phyloP scores from a whole-genome alignment of 1,140 invertebrate species.

The Rhopalosiphum padi region DNA sequence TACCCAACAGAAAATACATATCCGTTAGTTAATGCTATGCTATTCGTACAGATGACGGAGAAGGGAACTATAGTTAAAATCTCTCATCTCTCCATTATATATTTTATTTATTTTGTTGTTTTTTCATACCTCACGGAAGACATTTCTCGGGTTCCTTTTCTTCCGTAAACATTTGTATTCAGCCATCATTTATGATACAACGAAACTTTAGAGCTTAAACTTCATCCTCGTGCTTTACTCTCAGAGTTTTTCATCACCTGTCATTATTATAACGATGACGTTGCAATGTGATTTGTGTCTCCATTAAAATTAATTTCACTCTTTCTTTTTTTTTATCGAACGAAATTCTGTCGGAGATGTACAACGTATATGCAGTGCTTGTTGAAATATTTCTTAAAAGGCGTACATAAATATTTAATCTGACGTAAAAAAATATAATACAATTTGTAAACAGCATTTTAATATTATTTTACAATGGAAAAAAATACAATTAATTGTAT shows the following conservation, averaged over 20 bases:
- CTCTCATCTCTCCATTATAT: neutral
- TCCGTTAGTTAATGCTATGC: neutral
- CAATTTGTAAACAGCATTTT: neutral
- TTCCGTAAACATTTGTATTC: neutral
- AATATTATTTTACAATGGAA: neutral
- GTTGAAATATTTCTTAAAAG: neutral
- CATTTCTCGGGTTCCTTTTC: neutral
- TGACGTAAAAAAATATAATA: neutral
- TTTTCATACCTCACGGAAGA: neutral
- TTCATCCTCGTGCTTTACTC: neutral
- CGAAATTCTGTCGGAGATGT: neutral
- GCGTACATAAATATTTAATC: neutral
- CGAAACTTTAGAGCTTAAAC: neutral
- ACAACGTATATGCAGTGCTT: neutral
- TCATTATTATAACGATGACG: neutral
- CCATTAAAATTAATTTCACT: neutral
- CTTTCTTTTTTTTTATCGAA: neutral
- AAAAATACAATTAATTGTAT: neutral
- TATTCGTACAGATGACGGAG: neutral
- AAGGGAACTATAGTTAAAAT: constrained; percentile 13
- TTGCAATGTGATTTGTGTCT: constrained; percentile 1
- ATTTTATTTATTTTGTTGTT: constrained; percentile 8
- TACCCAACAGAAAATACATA: neutral
- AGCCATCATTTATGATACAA: neutral
- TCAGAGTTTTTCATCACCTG: neutral